These are phyloP conservation scores for Lampropteryx suffumata DNA, from an alignment of 2,888 invertebrate species.

Conservation along the genomic window DNA sequence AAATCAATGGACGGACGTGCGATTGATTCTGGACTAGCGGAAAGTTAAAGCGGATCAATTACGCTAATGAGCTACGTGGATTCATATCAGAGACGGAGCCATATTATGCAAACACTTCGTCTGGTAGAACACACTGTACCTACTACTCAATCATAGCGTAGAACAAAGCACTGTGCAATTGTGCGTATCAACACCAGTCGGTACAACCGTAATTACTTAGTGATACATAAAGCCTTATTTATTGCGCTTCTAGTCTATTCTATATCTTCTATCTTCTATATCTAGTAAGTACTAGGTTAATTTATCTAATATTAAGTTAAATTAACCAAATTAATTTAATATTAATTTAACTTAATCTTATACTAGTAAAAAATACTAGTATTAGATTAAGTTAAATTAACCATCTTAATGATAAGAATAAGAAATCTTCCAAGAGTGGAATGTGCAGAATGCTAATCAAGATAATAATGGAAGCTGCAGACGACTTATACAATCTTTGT, in stretches of 20 bases:
- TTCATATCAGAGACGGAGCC: conserved; percentile 49
- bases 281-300: too few relatives aligned
- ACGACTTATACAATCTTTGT: conserved; percentile 65
- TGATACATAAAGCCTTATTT: too few relatives aligned
- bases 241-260: too few relatives aligned
- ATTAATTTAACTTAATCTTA: too few relatives aligned
- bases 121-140: neutral
- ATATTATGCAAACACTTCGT: conserved; percentile 36
- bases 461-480: conserved; percentile 58
- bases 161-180: neutral
- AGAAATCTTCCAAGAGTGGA: conserved; percentile 29
- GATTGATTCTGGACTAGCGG: conserved; percentile 51
- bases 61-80: conserved; percentile 77
- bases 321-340: too few relatives aligned
- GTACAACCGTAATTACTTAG: too few relatives aligned
- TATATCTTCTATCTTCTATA: too few relatives aligned
- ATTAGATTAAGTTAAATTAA: too few relatives aligned
- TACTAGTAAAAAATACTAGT: too few relatives aligned
- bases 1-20: conserved; percentile 78
- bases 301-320: too few relatives aligned
- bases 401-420: too few relatives aligned
- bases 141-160: conserved; percentile 46
- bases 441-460: conserved; percentile 66
- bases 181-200: too few relatives aligned
- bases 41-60: conserved; percentile 81